Evolutionary conservation across 2,888 invertebrate genomes (phyloP).

Genomic region (Stenodera caucasica): DNA sequence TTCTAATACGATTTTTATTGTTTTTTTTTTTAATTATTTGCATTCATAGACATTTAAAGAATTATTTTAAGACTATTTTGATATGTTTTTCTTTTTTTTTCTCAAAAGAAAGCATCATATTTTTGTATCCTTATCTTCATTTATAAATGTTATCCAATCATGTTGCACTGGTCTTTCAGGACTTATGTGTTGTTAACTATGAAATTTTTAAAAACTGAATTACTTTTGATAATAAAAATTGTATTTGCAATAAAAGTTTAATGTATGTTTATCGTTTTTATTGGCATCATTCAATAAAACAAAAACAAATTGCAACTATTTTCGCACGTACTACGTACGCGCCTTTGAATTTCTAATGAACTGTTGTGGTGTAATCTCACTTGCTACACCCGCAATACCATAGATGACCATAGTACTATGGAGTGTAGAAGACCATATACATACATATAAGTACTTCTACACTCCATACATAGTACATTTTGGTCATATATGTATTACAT

Average conservation of each 20-base stretch:
- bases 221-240: constrained; percentile 42
- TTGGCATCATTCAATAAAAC: too few relatives aligned
- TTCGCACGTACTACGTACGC: too few relatives aligned
- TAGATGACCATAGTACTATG: too few relatives aligned
- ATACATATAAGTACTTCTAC: too few relatives aligned
- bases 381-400: too few relatives aligned
- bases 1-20: too few relatives aligned
- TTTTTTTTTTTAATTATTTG: not conserved
- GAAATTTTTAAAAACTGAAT: constrained; percentile 35
- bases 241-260: constrained; percentile 43
- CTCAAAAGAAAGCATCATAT: constrained; percentile 19
- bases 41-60: not conserved
- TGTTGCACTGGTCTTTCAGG: constrained; percentile 24
- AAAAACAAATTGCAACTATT: too few relatives aligned
- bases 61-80: constrained; percentile 21
- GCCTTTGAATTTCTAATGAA: too few relatives aligned
- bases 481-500: too few relatives aligned
- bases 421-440: too few relatives aligned
- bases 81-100: constrained; percentile 26
- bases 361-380: too few relatives aligned
- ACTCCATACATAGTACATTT: too few relatives aligned
- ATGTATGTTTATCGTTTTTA: constrained; percentile 19
- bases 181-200: constrained; percentile 33
- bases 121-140: constrained; percentile 27
- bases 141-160: constrained; percentile 19